Evolutionary conservation across 2,113 vertebrate genomes (phyloP).

Genomic region (Zosterops borbonicus): DNA sequence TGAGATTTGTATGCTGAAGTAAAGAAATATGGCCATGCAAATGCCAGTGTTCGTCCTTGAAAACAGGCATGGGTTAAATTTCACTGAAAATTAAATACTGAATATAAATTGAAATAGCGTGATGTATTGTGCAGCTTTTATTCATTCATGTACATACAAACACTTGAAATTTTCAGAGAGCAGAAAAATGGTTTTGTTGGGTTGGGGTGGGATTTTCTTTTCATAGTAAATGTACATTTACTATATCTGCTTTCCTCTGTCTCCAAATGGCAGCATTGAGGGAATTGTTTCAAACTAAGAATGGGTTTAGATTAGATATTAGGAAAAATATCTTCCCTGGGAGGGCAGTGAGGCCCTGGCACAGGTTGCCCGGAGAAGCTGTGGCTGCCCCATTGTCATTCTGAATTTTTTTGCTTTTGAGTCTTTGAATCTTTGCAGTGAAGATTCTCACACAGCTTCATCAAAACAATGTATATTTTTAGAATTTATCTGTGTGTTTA

Average conservation of each 20-base stretch:
- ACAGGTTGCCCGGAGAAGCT: background rate
- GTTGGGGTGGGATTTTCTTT: background rate
- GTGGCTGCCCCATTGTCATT: background rate
- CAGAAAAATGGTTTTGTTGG: background rate
- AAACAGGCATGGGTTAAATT: background rate
- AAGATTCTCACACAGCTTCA: too few relatives aligned
- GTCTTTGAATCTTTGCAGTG: too few relatives aligned
- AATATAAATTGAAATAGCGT: background rate
- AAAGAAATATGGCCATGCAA: background rate
- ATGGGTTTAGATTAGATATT: background rate
- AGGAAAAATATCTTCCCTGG: background rate
- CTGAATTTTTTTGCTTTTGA: too few relatives aligned
- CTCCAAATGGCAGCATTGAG: background rate
- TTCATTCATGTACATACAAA: background rate
- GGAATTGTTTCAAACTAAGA: background rate
- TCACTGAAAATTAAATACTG: background rate
- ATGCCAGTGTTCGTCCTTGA: background rate
- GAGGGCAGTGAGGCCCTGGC: accelerated
- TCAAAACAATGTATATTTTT: too few relatives aligned
- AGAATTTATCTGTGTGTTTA: too few relatives aligned
- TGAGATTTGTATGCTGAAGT: background rate
- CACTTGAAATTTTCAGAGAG: background rate
- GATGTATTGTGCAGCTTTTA: background rate
- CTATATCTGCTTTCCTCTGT: background rate
- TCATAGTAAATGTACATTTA: background rate